Conservation (phyloP, 1,140 invertebrate genomes). For the Melitaea cinxia region DNA sequence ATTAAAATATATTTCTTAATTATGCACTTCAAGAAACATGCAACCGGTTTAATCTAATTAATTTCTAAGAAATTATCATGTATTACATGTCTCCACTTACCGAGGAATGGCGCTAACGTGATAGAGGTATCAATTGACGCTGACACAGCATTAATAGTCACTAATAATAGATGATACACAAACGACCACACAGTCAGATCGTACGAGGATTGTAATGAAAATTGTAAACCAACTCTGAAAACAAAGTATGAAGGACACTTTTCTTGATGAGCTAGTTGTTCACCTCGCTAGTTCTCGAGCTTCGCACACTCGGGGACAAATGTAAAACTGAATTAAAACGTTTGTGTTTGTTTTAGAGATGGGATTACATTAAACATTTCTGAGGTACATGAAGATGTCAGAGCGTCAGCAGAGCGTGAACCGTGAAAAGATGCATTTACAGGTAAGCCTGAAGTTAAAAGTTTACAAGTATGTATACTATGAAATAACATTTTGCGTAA, state of each 20-base stretch:
- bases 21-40: neutral
- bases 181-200: constrained; percentile 43
- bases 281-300: constrained; percentile 54
- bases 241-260: constrained; percentile 70
- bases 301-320: constrained; percentile 10
- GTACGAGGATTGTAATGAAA: constrained; percentile 67
- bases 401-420: constrained; percentile 69
- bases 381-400: constrained; percentile 56
- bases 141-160: neutral
- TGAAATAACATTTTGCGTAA: constrained; percentile 9
- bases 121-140: constrained; percentile 1
- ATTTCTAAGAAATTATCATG: constrained; percentile 5
- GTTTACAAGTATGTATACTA: constrained; percentile 1
- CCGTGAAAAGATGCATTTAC: constrained; percentile 57
- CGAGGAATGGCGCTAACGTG: neutral
- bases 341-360: constrained; percentile 42
- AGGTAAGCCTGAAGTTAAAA: constrained; percentile 32
- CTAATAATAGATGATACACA: neutral
- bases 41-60: constrained; percentile 12
- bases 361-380: constrained; percentile 36
- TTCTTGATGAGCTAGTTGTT: constrained; percentile 68
- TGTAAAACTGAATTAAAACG: constrained; percentile 32
- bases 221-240: constrained; percentile 54
- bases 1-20: constrained; percentile 20
- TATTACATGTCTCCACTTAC: constrained; percentile 15